phyloP scores from a whole-genome alignment of 1,140 invertebrate species.

The Anagrus nilaparvatae region DNA sequence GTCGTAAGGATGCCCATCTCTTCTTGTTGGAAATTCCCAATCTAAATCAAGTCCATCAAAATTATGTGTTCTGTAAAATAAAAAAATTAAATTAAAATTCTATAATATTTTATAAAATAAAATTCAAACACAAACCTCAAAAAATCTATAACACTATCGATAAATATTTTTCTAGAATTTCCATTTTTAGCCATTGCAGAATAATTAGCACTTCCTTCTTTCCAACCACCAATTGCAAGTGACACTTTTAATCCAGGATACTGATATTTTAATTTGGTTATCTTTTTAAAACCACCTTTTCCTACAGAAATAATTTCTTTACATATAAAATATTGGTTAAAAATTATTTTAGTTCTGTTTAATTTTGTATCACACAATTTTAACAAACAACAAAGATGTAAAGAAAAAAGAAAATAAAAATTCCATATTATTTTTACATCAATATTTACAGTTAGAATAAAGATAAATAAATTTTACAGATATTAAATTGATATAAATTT shows the following conservation, averaged over 20 bases:
- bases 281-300: conserved; percentile 57
- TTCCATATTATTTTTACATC: too few relatives aligned
- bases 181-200: conserved; percentile 57
- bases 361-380: too few relatives aligned
- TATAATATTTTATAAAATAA: neutral
- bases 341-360: too few relatives aligned
- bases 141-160: conserved; percentile 51
- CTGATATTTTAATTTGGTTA: conserved; percentile 53
- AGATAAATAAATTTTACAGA: too few relatives aligned
- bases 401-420: too few relatives aligned
- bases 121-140: conserved; percentile 40
- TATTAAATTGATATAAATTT: too few relatives aligned
- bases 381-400: too few relatives aligned
- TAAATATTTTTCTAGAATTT: conserved; percentile 49
- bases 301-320: conserved; percentile 20
- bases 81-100: neutral
- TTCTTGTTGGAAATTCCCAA: conserved; percentile 66
- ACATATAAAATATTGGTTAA: conserved; percentile 13
- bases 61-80: conserved; percentile 51
- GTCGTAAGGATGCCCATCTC: conserved; percentile 62
- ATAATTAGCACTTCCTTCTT: conserved; percentile 73
- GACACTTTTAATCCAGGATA: conserved; percentile 68
- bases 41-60: conserved; percentile 80
- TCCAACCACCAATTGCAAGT: conserved; percentile 81
- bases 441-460: too few relatives aligned